Percentiles rank a stretch among this genome's conserved stretches.
These are phyloP conservation scores for Cinclus cinclus DNA, from an alignment of 2,113 vertebrate species.

Conservation along the genomic window DNA sequence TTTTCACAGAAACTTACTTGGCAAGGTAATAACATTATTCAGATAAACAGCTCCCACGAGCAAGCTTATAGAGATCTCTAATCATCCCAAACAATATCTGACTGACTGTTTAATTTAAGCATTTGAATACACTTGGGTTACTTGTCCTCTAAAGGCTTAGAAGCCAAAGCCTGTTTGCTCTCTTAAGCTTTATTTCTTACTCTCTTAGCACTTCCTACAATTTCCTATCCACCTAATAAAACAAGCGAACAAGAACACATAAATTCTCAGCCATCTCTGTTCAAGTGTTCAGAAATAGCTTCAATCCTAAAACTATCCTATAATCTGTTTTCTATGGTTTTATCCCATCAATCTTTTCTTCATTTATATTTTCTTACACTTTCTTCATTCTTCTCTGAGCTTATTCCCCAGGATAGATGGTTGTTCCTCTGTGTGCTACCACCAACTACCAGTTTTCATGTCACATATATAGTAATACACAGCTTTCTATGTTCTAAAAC, in stretches of 20 bases:
- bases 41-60: neutral
- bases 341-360: neutral
- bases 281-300: neutral
- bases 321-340: neutral
- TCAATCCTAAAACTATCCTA: neutral
- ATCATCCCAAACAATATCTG: neutral
- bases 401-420: neutral
- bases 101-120: neutral
- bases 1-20: neutral
- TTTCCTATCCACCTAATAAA: neutral
- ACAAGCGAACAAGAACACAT: neutral
- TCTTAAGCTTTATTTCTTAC: neutral
- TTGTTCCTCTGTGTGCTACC: neutral
- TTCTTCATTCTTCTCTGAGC: neutral
- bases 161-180: neutral
- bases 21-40: neutral
- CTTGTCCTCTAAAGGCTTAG: neutral
- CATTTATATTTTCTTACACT: neutral
- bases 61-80: neutral
- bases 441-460: neutral
- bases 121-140: neutral
- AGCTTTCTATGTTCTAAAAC: neutral
- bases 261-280: neutral
- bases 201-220: neutral
- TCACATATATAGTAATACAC: neutral